Conservation (phyloP, 2,113 vertebrate species). For the Hassar affinis region DNA sequence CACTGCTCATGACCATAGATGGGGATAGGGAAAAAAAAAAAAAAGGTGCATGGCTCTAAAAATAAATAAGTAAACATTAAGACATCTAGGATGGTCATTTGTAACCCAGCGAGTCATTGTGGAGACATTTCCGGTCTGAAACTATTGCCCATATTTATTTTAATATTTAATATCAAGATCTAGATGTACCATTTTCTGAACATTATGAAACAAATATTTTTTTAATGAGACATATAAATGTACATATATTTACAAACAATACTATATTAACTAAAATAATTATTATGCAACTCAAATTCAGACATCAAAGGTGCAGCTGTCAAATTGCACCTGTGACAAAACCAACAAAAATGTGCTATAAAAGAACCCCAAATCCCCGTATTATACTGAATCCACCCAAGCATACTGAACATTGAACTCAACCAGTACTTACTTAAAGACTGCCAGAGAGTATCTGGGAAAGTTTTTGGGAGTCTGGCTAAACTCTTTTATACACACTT, state of each 20-base stretch:
- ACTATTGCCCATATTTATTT: neutral
- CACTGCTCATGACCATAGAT: too few species aligned
- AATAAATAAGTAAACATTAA: neutral
- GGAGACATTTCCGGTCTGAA: neutral
- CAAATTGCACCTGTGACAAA: neutral
- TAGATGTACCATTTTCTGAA: neutral
- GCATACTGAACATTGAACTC: neutral
- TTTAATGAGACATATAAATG: too few species aligned
- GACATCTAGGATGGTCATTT: slow-evolving; percentile 5
- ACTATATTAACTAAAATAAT: neutral
- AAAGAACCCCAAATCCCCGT: neutral
- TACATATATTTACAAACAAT: neutral
- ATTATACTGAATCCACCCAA: neutral
- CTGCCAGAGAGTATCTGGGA: neutral
- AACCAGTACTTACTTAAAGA: neutral
- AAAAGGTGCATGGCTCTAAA: neutral
- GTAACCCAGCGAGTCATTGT: neutral
- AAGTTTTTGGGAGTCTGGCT: neutral
- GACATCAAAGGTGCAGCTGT: neutral
- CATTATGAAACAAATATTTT: neutral
- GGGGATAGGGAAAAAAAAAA: too few species aligned
- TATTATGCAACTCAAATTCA: neutral
- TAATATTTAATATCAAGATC: neutral
- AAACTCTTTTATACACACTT: slow-evolving; percentile 18
- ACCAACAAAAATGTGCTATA: neutral